phyloP scores from a whole-genome alignment of 2,113 vertebrate species.

The Calypte anna region DNA sequence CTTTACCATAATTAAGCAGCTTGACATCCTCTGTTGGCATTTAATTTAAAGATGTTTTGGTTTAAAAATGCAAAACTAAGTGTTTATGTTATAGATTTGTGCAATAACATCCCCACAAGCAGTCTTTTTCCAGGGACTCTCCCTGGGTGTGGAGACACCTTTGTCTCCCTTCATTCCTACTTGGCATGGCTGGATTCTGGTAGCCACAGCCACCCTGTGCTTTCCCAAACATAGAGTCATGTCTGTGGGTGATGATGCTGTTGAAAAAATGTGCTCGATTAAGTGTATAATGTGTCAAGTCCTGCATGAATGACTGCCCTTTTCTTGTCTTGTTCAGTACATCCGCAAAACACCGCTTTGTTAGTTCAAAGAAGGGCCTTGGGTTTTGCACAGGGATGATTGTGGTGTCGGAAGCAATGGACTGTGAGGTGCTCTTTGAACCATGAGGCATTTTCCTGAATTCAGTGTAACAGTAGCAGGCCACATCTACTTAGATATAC shows the following conservation, averaged over 20 bases:
- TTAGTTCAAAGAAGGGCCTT: background rate
- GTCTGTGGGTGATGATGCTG: background rate
- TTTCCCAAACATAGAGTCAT: background rate
- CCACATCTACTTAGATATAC: background rate
- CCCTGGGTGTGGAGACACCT: background rate
- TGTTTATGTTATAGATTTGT: accelerated
- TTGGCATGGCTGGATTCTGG: accelerated
- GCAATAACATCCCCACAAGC: background rate
- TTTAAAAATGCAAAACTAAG: background rate
- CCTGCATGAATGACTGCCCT: slow-evolving; percentile 5
- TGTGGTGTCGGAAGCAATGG: background rate
- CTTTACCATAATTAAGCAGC: background rate
- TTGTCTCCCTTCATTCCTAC: background rate
- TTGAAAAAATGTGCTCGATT: slow-evolving; percentile 1
- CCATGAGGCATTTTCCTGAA: background rate
- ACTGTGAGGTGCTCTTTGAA: background rate
- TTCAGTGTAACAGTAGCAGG: background rate
- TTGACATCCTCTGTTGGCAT: background rate
- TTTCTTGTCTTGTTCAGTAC: background rate
- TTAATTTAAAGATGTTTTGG: background rate
- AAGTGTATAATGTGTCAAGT: background rate
- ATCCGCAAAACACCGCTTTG: background rate
- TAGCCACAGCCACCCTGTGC: background rate
- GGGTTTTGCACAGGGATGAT: background rate
- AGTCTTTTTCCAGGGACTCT: background rate